These are phyloP conservation scores for Petaurus breviceps DNA, from an alignment of 2,113 vertebrate genomes.

Conservation along the genomic window DNA sequence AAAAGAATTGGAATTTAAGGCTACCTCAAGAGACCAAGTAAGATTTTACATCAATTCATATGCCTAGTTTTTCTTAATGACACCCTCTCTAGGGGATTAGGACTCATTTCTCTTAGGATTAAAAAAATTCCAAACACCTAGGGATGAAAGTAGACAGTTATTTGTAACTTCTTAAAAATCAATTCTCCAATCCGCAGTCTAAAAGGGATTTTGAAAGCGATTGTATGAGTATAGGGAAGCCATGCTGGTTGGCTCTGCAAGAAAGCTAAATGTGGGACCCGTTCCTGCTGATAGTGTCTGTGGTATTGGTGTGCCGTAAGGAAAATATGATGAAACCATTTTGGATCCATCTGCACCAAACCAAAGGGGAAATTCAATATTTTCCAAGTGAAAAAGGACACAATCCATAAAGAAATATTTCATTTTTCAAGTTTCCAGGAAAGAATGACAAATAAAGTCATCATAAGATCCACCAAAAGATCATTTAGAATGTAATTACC, in stretches of 20 bases:
- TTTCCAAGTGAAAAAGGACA: background rate
- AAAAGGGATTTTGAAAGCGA: background rate
- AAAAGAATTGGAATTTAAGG: background rate
- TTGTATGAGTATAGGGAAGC: background rate
- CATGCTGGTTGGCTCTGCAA: background rate
- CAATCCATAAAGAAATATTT: slow-evolving; percentile 26
- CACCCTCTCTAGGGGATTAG: background rate
- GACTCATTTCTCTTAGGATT: background rate
- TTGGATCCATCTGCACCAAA: slow-evolving; percentile 45
- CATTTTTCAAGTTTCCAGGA: slow-evolving; percentile 37
- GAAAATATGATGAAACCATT: background rate
- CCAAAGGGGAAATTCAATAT: slow-evolving; percentile 30
- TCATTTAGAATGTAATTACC: slow-evolving; percentile 46
- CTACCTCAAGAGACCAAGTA: background rate
- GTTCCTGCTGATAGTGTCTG: background rate
- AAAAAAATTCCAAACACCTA: background rate
- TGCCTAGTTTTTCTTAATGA: background rate
- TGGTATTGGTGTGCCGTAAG: slow-evolving; percentile 14
- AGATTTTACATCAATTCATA: background rate
- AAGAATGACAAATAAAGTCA: slow-evolving; percentile 19
- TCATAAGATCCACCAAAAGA: slow-evolving; percentile 37
- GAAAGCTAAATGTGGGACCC: background rate
- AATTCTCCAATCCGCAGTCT: background rate
- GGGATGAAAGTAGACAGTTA: background rate
- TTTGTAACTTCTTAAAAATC: background rate